Percentiles rank a stretch among this genome's conserved stretches.
Evolutionary conservation across 2,888 invertebrate genomes (phyloP).

Genomic region (Aethes cnicana): DNA sequence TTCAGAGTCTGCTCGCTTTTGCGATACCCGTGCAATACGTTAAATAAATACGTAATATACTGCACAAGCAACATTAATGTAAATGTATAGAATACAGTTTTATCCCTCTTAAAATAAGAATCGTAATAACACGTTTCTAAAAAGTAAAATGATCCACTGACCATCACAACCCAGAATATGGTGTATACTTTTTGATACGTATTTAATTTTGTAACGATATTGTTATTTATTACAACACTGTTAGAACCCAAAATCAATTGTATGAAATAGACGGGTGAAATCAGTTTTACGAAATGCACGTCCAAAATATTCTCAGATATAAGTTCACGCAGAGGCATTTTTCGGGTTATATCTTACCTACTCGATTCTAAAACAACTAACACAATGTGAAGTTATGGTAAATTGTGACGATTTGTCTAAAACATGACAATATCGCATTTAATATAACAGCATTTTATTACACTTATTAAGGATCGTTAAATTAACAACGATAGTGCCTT

Average conservation of each 20-base stretch:
- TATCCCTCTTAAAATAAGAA: conserved; percentile 24
- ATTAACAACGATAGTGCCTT: too few species aligned
- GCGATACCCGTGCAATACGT: conserved; percentile 38
- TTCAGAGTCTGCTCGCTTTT: conserved; percentile 33
- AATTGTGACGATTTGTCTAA: too few species aligned
- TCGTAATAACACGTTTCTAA: conserved; percentile 35
- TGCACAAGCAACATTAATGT: conserved; percentile 32
- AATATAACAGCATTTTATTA: too few species aligned
- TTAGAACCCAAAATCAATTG: conserved; percentile 41
- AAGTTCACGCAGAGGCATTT: conserved; percentile 9
- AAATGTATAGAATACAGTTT: conserved; percentile 19
- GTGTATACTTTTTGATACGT: conserved; percentile 40
- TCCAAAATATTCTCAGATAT: conserved; percentile 32
- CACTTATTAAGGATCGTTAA: too few species aligned
- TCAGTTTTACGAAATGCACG: conserved; percentile 41
- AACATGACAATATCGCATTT: too few species aligned
- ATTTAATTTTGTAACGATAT: conserved; percentile 32
- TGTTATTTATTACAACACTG: conserved; percentile 39
- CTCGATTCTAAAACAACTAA: too few species aligned
- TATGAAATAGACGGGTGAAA: conserved; percentile 37
- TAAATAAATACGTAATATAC: conserved; percentile 36
- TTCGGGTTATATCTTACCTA: background rate
- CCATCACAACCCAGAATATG: conserved; percentile 36
- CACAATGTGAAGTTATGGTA: too few species aligned
- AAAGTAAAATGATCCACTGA: conserved; percentile 35